Evolutionary conservation across 1,140 invertebrate genomes (phyloP), one percentile per base, ranked within the genome.

Genomic region (Charaxes varanes): DNA sequence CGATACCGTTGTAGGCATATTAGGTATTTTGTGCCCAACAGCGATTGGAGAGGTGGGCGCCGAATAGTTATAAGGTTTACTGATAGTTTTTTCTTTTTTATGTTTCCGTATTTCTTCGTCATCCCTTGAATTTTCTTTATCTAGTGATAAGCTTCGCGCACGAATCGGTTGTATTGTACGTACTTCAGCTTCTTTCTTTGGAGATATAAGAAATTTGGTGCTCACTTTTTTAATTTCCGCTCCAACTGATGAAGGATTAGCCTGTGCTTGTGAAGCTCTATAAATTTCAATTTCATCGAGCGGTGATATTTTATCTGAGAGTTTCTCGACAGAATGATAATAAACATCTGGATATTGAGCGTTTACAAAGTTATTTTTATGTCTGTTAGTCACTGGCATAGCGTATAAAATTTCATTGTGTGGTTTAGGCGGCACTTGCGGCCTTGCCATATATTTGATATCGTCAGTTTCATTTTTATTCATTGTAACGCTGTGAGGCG

Each of bases 151-250:
- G 50, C 72, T 83, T 47, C 74, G 56, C 16, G 81, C 79, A 53
- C 77, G 59, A 3, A 53, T 78, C n/a, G 78, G 77, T 52, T 82
- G 70, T 28, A 76, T 76, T 11, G 67, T 77, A 43, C 78, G 52
- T 3, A 84, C 79, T 54, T 80, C 76, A 0, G 81, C 76, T 69
- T 83, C 76, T 50, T 83, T 84, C 52, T 80, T 84, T 3, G 81
- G 81, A n/a, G 77, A 82, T 46, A 84, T 81, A 6, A 79, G 56
- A 34, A 84, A 80, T 49, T 67, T 74, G 12, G 81, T 84, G 24
- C 77, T 84, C 4, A 81, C 74, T 62, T 64, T 71, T 62, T 83
- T 84, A 23, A 84, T 81, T 62, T 84, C 73, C 12, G 81, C 81
- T 6, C 81, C 76, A 12, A 84, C 81, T 4, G 81, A 74, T 11